Evolutionary conservation across 2,888 invertebrate species (phyloP).

Genomic region (Pyrrhosoma nymphula): DNA sequence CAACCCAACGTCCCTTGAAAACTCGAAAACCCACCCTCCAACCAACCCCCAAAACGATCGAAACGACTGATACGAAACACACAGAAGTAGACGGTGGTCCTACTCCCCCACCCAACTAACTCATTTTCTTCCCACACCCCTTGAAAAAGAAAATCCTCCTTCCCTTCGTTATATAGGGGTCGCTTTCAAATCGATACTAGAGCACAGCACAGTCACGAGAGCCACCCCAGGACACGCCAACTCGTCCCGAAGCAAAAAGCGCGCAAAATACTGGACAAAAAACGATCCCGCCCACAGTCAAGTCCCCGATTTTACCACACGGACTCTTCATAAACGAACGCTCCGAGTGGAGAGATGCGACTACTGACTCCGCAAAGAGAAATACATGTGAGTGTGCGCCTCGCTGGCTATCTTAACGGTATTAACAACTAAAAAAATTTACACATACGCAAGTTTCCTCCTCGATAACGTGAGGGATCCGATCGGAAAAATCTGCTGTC

Average conservation of each 20-base stretch:
- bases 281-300: neutral
- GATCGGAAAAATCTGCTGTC: neutral
- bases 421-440: neutral
- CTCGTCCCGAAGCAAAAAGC: neutral
- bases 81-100: neutral
- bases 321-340: neutral
- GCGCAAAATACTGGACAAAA: neutral
- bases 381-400: neutral
- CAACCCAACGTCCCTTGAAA: neutral
- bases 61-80: neutral
- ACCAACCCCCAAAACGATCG: neutral
- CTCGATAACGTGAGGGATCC: neutral
- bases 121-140: too few species aligned
- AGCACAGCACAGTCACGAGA: neutral
- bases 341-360: neutral
- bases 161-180: neutral
- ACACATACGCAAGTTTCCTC: neutral
- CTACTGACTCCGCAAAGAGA: neutral
- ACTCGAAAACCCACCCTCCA: neutral
- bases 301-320: neutral
- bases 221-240: neutral
- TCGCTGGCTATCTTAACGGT: neutral
- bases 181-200: neutral
- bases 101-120: neutral
- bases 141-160: neutral